Conservation (phyloP, 1,140 invertebrate species). For the Cephus cinctus region DNA sequence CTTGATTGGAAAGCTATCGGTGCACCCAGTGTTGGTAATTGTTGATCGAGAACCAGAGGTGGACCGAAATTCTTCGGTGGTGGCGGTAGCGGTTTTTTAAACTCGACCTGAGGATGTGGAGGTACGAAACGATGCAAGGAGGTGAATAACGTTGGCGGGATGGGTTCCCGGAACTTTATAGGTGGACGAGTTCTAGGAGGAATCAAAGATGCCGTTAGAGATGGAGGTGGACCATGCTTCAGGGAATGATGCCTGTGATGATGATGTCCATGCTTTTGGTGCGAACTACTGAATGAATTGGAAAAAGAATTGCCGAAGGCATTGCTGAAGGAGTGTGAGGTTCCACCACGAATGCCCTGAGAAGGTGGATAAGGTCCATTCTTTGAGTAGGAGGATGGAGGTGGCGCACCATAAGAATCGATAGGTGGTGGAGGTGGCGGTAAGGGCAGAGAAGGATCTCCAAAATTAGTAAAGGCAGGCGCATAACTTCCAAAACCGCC, state of each 20-base stretch:
- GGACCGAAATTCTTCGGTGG: slow-evolving; percentile 33
- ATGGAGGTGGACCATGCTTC: slow-evolving; percentile 56
- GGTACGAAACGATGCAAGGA: slow-evolving; percentile 56
- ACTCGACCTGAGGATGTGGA: slow-evolving; percentile 37
- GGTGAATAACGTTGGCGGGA: slow-evolving; percentile 62
- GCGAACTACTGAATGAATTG: too few species aligned
- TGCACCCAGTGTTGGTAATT: slow-evolving; percentile 32
- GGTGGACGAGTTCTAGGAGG: slow-evolving; percentile 49
- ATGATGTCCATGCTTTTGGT: slow-evolving; percentile 4
- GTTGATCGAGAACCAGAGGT: slow-evolving; percentile 28
- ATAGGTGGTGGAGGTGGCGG: slow-evolving; percentile 27
- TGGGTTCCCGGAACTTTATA: slow-evolving; percentile 66
- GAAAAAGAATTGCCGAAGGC: slow-evolving; percentile 5
- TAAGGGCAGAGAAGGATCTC: slow-evolving; percentile 15
- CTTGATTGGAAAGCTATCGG: slow-evolving; percentile 33
- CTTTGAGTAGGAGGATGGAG: slow-evolving; percentile 51
- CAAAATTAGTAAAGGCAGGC: slow-evolving; percentile 3
- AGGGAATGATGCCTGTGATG: slow-evolving; percentile 47
- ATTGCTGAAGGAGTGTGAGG: slow-evolving; percentile 47
- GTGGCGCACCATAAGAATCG: slow-evolving; percentile 56
- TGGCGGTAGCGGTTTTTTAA: too few species aligned
- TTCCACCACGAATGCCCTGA: slow-evolving; percentile 55
- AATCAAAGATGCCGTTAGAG: slow-evolving; percentile 38
- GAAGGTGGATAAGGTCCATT: slow-evolving; percentile 56
- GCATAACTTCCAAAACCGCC: slow-evolving; percentile 15